Conservation (phyloP, 1,140 invertebrate genomes). For the Diplogasteroides magnus region DNA sequence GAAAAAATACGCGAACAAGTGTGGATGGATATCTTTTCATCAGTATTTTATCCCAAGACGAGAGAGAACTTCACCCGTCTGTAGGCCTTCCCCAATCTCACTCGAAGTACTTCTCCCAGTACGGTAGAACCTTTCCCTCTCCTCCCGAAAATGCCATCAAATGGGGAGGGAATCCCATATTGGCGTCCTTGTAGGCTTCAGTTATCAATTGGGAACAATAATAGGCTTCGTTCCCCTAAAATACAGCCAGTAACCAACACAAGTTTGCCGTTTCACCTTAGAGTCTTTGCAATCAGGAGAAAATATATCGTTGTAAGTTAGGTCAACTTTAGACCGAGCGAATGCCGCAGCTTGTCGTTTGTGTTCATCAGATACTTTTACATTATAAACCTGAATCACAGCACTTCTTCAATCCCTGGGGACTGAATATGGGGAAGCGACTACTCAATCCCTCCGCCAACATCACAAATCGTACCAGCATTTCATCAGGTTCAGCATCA, state of each 20-base stretch:
- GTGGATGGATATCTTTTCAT: too few relatives aligned
- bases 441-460: neutral
- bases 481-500: constrained; percentile 1
- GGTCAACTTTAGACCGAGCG: constrained; percentile 8
- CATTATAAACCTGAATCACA: neutral
- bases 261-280: neutral
- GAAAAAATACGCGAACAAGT: too few relatives aligned
- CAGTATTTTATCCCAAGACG: too few relatives aligned
- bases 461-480: neutral
- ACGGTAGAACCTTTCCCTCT: constrained; percentile 7
- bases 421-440: too few relatives aligned
- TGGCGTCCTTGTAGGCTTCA: constrained; percentile 7
- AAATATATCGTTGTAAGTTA: constrained; percentile 33
- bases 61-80: neutral
- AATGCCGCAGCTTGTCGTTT: constrained; percentile 5
- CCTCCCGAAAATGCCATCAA: constrained; percentile 10
- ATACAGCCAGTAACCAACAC: neutral
- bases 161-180: constrained; percentile 20
- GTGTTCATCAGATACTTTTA: neutral
- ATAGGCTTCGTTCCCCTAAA: constrained; percentile 13
- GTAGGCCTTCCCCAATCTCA: neutral
- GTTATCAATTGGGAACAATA: constrained; percentile 33
- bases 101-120: constrained; percentile 21
- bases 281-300: constrained; percentile 22
- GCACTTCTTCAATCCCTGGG: too few relatives aligned